These are phyloP conservation scores for Halcyon smyrnensis DNA, from an alignment of 2,797 vertebrate genomes.

Conservation along the genomic window DNA sequence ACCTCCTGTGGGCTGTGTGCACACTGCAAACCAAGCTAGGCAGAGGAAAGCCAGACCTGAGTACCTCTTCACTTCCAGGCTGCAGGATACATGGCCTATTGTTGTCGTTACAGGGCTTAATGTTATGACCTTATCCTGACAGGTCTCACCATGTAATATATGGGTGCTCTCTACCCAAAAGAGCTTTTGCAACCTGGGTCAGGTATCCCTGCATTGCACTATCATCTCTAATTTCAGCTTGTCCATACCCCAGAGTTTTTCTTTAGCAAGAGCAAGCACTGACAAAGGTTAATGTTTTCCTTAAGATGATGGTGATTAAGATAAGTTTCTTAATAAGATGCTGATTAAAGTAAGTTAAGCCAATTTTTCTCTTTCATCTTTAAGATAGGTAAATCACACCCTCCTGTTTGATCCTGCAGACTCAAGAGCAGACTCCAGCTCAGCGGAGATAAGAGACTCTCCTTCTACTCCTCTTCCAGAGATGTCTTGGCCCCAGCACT, in stretches of 20 bases:
- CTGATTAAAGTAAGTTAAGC: background rate
- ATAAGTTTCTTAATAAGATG: background rate
- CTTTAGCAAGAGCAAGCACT: background rate
- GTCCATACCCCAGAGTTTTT: background rate
- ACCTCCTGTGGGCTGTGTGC: accelerated
- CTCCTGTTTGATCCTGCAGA: background rate
- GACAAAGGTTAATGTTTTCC: conserved; percentile 16
- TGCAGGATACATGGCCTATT: background rate
- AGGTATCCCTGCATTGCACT: background rate
- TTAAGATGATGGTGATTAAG: background rate
- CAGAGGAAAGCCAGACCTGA: background rate
- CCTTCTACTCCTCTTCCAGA: background rate
- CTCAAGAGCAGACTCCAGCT: background rate
- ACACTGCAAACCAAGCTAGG: background rate
- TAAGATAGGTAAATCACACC: conserved; percentile 11
- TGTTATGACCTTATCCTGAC: background rate
- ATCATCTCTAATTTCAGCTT: background rate
- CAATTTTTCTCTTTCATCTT: conserved; percentile 32
- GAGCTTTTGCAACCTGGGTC: background rate
- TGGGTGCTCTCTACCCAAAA: background rate
- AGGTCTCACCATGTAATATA: background rate
- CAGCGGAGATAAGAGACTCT: background rate
- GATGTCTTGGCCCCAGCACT: background rate
- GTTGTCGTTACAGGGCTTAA: background rate
- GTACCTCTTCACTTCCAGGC: background rate